Percentiles rank a stretch among this genome's conserved stretches.
These are phyloP conservation scores for Zaprionus africanus DNA, from an alignment of 1,140 invertebrate species.

Conservation along the genomic window DNA sequence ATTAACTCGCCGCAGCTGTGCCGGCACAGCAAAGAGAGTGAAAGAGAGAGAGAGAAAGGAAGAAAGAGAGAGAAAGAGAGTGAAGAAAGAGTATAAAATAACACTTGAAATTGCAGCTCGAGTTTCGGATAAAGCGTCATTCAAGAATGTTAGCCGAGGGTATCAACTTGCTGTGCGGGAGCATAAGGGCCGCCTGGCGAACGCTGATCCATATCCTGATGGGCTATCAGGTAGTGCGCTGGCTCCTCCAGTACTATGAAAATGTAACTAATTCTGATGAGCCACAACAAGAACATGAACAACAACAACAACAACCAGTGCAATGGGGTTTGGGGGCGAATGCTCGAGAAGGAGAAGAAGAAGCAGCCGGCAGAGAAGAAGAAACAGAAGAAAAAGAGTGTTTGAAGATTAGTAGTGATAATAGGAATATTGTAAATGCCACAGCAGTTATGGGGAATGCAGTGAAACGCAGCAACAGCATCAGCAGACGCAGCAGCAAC, in stretches of 20 bases:
- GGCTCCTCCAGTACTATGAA: slow-evolving; percentile 58
- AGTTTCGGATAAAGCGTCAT: slow-evolving; percentile 24
- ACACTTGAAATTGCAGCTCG: slow-evolving; percentile 33
- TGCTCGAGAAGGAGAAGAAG: slow-evolving; percentile 36
- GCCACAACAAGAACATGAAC: slow-evolving; percentile 20
- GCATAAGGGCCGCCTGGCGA: slow-evolving; percentile 29
- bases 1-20: slow-evolving; percentile 35
- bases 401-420: slow-evolving; percentile 56
- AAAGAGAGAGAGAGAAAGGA: neutral
- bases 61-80: neutral
- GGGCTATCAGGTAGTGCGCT: slow-evolving; percentile 71
- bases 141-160: slow-evolving; percentile 58
- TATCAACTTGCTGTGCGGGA: slow-evolving; percentile 54
- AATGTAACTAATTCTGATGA: slow-evolving; percentile 34
- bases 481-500: slow-evolving; percentile 12
- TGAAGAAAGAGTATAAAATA: slow-evolving; percentile 21
- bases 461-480: slow-evolving; percentile 47
- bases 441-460: slow-evolving; percentile 67
- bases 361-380: slow-evolving; percentile 13
- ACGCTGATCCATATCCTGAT: slow-evolving; percentile 58
- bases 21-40: slow-evolving; percentile 11
- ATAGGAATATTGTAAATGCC: slow-evolving; percentile 30
- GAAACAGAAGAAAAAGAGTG: slow-evolving; percentile 12
- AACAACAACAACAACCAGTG: slow-evolving; percentile 29
- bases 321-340: slow-evolving; percentile 43